Evolutionary conservation across 2,113 vertebrate genomes (phyloP).

Genomic region (Tragelaphus imberbis): DNA sequence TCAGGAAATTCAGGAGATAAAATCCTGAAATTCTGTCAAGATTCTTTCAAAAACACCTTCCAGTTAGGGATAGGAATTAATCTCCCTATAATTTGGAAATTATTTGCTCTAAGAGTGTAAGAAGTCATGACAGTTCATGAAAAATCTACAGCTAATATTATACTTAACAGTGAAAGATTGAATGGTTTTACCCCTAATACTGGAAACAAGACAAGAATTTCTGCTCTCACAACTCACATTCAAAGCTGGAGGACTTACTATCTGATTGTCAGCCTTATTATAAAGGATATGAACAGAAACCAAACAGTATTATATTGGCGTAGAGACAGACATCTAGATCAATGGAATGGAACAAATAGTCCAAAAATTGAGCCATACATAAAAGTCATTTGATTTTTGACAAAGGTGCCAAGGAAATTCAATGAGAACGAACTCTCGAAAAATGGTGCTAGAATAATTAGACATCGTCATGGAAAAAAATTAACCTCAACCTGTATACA

Average conservation of each 20-base stretch:
- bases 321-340: neutral
- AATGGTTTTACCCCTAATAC: neutral
- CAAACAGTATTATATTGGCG: neutral
- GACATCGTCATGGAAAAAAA: neutral
- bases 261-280: neutral
- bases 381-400: neutral
- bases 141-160: neutral
- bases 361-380: neutral
- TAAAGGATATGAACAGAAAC: neutral
- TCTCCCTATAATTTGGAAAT: neutral
- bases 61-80: neutral
- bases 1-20: neutral
- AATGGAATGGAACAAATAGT: neutral
- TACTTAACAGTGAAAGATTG: neutral
- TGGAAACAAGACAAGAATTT: neutral
- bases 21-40: neutral
- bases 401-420: neutral
- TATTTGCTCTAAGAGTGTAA: neutral
- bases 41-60: conserved; percentile 2
- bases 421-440: neutral
- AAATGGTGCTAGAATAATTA: neutral
- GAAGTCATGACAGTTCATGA: neutral
- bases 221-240: neutral
- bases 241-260: neutral
- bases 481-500: neutral